These are phyloP conservation scores for Bruchidius siliquastri DNA, from an alignment of 2,888 invertebrate genomes.

Conservation along the genomic window DNA sequence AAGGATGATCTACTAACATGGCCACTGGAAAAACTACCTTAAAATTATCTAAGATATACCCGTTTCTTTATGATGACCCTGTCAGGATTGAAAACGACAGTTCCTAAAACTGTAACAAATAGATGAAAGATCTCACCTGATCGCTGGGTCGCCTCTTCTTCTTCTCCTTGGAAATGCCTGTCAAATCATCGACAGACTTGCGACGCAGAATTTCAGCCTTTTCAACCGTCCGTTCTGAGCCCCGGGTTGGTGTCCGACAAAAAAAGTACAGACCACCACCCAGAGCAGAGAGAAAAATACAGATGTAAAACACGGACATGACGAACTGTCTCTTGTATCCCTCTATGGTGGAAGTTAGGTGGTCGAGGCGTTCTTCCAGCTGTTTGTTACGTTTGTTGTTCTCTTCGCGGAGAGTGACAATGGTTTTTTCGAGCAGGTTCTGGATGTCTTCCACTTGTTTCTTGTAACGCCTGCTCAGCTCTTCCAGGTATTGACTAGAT, in stretches of 20 bases:
- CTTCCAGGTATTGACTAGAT: conserved; percentile 93
- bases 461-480: conserved; percentile 90
- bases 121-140: too few species aligned
- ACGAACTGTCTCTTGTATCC: conserved; percentile 59
- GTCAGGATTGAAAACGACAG: too few species aligned
- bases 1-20: too few species aligned
- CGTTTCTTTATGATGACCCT: too few species aligned
- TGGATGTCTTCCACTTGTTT: conserved; percentile 96
- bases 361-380: conserved; percentile 58
- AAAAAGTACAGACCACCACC: conserved; percentile 52
- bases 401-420: conserved; percentile 68
- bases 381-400: conserved; percentile 72
- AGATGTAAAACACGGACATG: conserved; percentile 56
- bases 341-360: conserved; percentile 58
- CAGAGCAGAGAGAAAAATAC: conserved; percentile 50
- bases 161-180: conserved; percentile 53
- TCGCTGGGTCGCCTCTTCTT: conserved; percentile 70
- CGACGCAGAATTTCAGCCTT: conserved; percentile 48
- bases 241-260: conserved; percentile 26
- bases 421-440: conserved; percentile 73
- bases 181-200: conserved; percentile 63
- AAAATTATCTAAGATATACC: too few species aligned
- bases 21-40: too few species aligned
- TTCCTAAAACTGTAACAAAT: too few species aligned
- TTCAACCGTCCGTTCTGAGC: conserved; percentile 1